A percentile compares a stretch with the other conserved stretches of the same genome.
phyloP scores from a whole-genome alignment of 2,797 vertebrate species.

The Distichodus sexfasciatus region DNA sequence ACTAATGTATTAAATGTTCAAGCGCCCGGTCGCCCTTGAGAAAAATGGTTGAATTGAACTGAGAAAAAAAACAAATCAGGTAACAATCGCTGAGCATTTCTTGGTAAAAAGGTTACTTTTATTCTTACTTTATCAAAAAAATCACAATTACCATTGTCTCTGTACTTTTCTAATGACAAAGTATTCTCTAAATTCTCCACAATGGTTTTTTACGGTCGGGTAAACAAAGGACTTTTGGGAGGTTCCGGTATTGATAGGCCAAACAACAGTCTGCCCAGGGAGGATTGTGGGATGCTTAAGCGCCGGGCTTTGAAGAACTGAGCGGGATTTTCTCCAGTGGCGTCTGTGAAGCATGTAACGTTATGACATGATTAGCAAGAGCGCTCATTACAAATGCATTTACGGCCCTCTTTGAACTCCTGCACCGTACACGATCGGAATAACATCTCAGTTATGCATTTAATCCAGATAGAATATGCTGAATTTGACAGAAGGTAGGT shows the following conservation, averaged over 20 bases:
- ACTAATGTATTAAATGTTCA: too few relatives aligned
- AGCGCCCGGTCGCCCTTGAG: too few relatives aligned
- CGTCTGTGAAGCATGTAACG: constrained; percentile 60
- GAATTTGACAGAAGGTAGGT: constrained; percentile 38
- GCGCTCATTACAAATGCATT: constrained; percentile 67
- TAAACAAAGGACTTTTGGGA: constrained; percentile 41
- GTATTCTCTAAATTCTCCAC: constrained; percentile 1
- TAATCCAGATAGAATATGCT: constrained; percentile 32
- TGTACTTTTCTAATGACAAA: neutral
- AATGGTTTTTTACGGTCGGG: constrained; percentile 19
- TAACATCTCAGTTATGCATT: constrained; percentile 40
- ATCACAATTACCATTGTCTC: neutral
- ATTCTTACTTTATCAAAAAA: constrained; percentile 4
- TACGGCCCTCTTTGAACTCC: constrained; percentile 70
- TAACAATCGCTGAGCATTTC: too few relatives aligned
- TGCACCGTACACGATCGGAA: constrained; percentile 63
- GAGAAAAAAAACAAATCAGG: too few relatives aligned
- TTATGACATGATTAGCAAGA: constrained; percentile 70
- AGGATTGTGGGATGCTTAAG: constrained; percentile 56
- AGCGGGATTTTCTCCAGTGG: constrained; percentile 66
- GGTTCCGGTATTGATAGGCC: constrained; percentile 38
- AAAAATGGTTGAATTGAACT: too few relatives aligned
- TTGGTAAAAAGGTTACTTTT: constrained; percentile 2
- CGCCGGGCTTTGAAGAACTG: constrained; percentile 70
- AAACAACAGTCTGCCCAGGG: constrained; percentile 49